Percentiles rank a stretch among this genome's conserved stretches.
Conservation (phyloP, 2,888 invertebrate species). For the Luffia ferchaultella region DNA sequence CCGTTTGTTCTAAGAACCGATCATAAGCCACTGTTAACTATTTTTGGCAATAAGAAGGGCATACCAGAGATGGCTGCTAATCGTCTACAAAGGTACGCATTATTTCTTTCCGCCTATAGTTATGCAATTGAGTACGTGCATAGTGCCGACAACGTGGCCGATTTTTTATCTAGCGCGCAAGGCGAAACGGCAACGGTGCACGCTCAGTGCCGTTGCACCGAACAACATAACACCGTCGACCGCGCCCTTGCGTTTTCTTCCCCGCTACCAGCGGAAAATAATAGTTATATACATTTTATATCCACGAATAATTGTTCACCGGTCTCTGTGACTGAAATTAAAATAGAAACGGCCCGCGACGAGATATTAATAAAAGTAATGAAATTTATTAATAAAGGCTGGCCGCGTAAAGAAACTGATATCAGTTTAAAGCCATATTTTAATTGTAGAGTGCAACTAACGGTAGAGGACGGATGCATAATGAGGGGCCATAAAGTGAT, state of each 20-base stretch:
- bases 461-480: neutral
- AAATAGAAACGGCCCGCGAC: neutral
- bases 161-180: neutral
- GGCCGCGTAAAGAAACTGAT: neutral
- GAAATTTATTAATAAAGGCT: neutral
- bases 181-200: neutral
- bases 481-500: neutral
- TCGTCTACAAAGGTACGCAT: neutral
- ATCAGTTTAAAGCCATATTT: neutral
- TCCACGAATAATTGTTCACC: neutral
- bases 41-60: neutral
- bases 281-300: neutral
- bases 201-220: neutral
- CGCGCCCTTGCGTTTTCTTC: too few species aligned
- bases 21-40: neutral
- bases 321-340: neutral
- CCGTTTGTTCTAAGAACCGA: neutral
- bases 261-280: neutral
- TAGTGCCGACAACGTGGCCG: neutral
- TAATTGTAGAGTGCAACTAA: neutral
- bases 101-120: conserved; percentile 1
- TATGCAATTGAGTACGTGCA: neutral
- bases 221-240: too few species aligned
- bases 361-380: neutral
- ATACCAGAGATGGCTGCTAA: neutral